Base-by-base conservation (phyloP, 2,888 invertebrate genomes). In the Coleophora flavipennella region DNA sequence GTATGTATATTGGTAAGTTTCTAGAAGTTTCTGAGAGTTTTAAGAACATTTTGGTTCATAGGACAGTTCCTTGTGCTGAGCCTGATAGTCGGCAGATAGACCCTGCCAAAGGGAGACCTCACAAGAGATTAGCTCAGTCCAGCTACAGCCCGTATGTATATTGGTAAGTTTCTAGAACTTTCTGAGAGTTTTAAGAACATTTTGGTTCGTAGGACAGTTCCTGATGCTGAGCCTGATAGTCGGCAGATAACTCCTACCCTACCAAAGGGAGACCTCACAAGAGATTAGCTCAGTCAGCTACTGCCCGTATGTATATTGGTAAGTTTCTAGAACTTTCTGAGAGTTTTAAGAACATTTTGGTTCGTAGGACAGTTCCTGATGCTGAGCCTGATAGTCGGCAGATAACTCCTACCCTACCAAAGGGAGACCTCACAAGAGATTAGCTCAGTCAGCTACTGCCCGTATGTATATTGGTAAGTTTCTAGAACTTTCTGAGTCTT, bases 341-440 rank as follows among this genome's bases (percentile, higher is more conserved):
- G n/a, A n/a, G n/a, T n/a, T n/a, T n/a, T n/a, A n/a, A n/a, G n/a
- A n/a, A n/a, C n/a, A n/a, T n/a, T n/a, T n/a, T n/a, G n/a, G n/a
- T n/a, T n/a, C n/a, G 92, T 96, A 39, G 96, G 96, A 61, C 96
- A 96, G 77, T 92, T 96, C 67, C 80, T 96, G 9, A 94, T 96
- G 92, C 77, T 96, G 44, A 92, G 94, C 31, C 86, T 96, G 9
- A 96, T 96, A 54, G 91, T 96, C 45, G 96, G 96, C 0, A 86
- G 96, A 35, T 96, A 96, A 95, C 86, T 97, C 79, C 80, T 97
- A n/a, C 97, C 79, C 80, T 97, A 46, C 97, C 97, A 3, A 97
- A 97, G 64, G 97, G 97, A 1, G 95, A 95, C 57, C 86, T 97
- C 38, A 96, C 96, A 0, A 88, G 96, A 38, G 97, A 97, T 66